Evolutionary conservation across 2,797 vertebrate species (phyloP), one percentile per base, ranked within the genome.

Genomic region (Crypturellus tataupa): DNA sequence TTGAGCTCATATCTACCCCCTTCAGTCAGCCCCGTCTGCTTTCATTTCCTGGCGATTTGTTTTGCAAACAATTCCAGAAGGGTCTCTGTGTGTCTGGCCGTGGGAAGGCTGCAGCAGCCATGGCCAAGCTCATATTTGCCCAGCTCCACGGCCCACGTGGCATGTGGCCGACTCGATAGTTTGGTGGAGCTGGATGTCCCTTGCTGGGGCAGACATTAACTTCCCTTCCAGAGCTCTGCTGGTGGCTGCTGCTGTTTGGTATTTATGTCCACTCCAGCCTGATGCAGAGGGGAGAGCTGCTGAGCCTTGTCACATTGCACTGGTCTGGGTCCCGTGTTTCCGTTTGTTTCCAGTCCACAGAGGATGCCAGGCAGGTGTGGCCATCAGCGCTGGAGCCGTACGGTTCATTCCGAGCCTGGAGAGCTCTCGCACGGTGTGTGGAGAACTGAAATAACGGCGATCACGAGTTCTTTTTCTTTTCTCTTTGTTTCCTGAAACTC

Each of bases 301-400:
- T 0, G 1, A 42, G 14, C 31, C 77, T 25, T 7, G n/a, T 67
- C 31, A 23, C 47, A 63, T 8, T 39, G 19, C 0, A 1, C 40
- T 44, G 47, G 15, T 73, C 56, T 51, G 8, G 40, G 19, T 24
- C n/a, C 65, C 60, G 3, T 10, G 68, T 90, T 47, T 69, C n/a
- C 19, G 37, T 80, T 1, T 87, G 60, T 64, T 64, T 69, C 47
- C 27, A 64, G 49, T 33, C 49, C 55, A 55, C 2, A 1, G 1
- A 63, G 9, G 35, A 19, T 39, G 42, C 1, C 3, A 29, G 29
- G 58, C 40, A 65, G 67, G 31, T 3, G 2, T 29, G 58, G n/a
- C 24, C 27, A 25, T 63, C n/a, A 12, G 44, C 42, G 65, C 31
- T 69, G 35, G 33, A 75, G 44, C 62, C 56, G 6, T 16, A 8